phyloP scores from a whole-genome alignment of 2,113 vertebrate species.

The Perca schrenkii region DNA sequence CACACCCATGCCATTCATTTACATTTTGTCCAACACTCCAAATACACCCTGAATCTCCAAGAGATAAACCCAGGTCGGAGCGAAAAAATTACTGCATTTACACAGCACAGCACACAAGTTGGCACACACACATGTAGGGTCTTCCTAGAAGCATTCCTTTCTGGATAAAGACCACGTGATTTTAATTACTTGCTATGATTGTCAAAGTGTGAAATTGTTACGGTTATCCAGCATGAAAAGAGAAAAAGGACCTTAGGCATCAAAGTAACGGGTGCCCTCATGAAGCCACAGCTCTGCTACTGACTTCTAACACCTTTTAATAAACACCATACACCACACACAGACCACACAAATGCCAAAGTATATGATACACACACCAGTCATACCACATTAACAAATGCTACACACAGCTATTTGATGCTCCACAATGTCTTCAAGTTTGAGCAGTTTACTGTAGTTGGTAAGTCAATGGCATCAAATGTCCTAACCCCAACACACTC shows the following conservation, averaged over 20 bases:
- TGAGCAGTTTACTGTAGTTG: not conserved
- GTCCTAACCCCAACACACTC: not conserved
- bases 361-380: constrained; percentile 2
- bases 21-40: constrained; percentile 34
- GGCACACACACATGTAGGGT: not conserved
- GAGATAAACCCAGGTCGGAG: not conserved
- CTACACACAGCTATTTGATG: not conserved
- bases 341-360: constrained; percentile 16
- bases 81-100: not conserved
- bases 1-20: constrained; percentile 46
- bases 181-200: constrained; percentile 19
- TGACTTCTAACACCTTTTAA: constrained; percentile 16
- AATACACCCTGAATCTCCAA: constrained; percentile 13
- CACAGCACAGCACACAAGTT: not conserved
- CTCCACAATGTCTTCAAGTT: constrained; percentile 8
- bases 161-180: constrained; percentile 5
- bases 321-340: constrained; percentile 31
- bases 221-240: constrained; percentile 19
- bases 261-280: constrained; percentile 8
- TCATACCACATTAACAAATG: constrained; percentile 17
- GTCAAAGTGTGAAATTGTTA: constrained; percentile 14
- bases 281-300: constrained; percentile 29
- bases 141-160: constrained; percentile 2
- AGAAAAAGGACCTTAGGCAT: constrained; percentile 25
- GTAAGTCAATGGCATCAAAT: not conserved